Percentiles rank a stretch among this genome's conserved stretches.
These are phyloP conservation scores for Trissolcus japonicus DNA, from an alignment of 2,888 invertebrate species.

Conservation along the genomic window DNA sequence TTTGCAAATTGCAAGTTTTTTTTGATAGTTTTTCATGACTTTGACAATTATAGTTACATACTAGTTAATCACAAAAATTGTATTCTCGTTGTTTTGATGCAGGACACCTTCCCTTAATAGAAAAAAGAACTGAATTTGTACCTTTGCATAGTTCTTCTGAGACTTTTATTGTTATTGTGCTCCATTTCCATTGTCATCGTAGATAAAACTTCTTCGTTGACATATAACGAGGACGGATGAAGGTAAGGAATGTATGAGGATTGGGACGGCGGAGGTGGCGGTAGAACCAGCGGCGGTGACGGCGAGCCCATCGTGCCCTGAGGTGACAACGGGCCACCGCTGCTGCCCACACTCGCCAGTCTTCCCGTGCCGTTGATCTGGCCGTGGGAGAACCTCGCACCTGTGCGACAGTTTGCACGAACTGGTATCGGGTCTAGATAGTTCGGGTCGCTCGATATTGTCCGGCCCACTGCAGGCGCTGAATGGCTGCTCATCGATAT, in stretches of 20 bases:
- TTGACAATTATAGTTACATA: too few species aligned
- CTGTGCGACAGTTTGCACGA: slow-evolving; percentile 64
- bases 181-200: slow-evolving; percentile 71
- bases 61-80: too few species aligned
- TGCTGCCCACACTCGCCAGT: slow-evolving; percentile 74
- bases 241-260: slow-evolving; percentile 70
- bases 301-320: slow-evolving; percentile 74
- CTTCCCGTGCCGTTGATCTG: slow-evolving; percentile 70
- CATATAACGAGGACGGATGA: slow-evolving; percentile 74
- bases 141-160: slow-evolving; percentile 70
- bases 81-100: too few species aligned
- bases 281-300: slow-evolving; percentile 71
- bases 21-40: too few species aligned
- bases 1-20: too few species aligned
- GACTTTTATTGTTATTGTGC: slow-evolving; percentile 78
- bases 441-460: slow-evolving; percentile 76
- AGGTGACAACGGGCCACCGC: slow-evolving; percentile 75
- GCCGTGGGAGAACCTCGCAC: slow-evolving; percentile 67
- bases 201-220: slow-evolving; percentile 71
- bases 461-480: slow-evolving; percentile 75
- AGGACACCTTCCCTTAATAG: too few species aligned
- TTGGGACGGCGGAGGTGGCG: slow-evolving; percentile 62
- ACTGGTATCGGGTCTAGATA: slow-evolving; percentile 77
- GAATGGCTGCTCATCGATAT: slow-evolving; percentile 70
- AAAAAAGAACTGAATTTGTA: slow-evolving; percentile 32